These are phyloP conservation scores for Nyctibius grandis DNA, from an alignment of 2,797 vertebrate species.

Conservation along the genomic window DNA sequence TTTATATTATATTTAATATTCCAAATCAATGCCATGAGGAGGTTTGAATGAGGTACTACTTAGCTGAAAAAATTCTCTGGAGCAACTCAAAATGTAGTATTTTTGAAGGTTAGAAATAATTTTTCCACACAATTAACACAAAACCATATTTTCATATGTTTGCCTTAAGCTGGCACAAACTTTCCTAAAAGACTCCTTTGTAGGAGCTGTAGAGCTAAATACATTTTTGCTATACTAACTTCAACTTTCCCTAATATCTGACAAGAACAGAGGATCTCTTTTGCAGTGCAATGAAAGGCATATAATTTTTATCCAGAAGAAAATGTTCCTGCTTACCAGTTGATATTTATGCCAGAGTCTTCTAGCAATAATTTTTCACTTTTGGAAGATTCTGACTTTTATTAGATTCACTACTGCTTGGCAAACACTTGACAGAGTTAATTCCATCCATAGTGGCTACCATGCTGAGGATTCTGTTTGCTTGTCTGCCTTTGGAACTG, in stretches of 20 bases:
- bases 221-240: neutral
- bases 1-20: slow-evolving; percentile 14
- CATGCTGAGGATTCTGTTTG: neutral
- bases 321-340: slow-evolving; percentile 1
- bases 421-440: neutral
- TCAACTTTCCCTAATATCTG: slow-evolving; percentile 29
- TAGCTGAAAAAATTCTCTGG: slow-evolving; percentile 6
- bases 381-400: neutral
- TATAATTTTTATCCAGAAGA: neutral
- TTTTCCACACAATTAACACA: slow-evolving; percentile 54
- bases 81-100: slow-evolving; percentile 10
- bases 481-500: neutral
- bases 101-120: slow-evolving; percentile 60
- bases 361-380: neutral
- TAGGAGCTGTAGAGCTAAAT: neutral
- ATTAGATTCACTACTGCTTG: neutral
- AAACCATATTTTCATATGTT: slow-evolving; percentile 38
- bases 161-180: slow-evolving; percentile 27
- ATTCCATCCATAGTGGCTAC: neutral
- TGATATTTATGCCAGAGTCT: neutral
- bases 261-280: neutral
- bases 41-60: slow-evolving; percentile 22
- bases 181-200: neutral
- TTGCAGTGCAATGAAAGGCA: neutral
- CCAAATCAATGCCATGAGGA: slow-evolving; percentile 25